Base-by-base conservation (phyloP, 2,797 vertebrate species). In the Todus mexicanus region DNA sequence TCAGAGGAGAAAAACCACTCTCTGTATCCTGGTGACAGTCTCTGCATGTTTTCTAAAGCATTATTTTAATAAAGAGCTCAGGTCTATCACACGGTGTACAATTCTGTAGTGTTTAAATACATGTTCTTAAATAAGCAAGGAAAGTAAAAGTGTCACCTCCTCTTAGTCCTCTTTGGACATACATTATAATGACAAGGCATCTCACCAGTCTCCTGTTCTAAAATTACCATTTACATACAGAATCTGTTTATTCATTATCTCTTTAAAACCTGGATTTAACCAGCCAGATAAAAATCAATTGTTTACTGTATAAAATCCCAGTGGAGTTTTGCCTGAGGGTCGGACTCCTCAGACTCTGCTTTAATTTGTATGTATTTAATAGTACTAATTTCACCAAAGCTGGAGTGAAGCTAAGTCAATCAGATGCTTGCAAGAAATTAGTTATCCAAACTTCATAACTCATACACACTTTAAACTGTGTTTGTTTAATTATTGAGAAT, bases 51-150 rank as follows among this genome's bases (percentile, higher is more conserved):
- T 95, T 87, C 94, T 93, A 81, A 91, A 91, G 66, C 53, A 59
- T 68, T 76, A 48, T 79, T 95, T 96, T 95, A 96, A 96, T 93
- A 84, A 88, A 78, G 91, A 83, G 72, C 48, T 90, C 83, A 94
- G 56, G 48, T 89, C 76, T 94, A 89, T 57, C 76, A 86, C 33
- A 85, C 4, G 25, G 40, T 5, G 21, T 92, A 95, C 84, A 95
- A 43, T 91, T 89, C 73, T 78, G 66, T 35, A 57, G 51, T 64
- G 92, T 56, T 86, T 75, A 83, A 92, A 71, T 84, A 91, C 87
- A 92, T 50, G 51, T 88, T 91, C 73, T 93, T 88, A 89, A 95
- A 91, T 50, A 81, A 88, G 33, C 76, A 84, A 47, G 68, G 68
- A 89, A 93, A 95, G n/a, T 76, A 56, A 53, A 88, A 85, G 47